Conservation (phyloP, 2,888 invertebrate genomes). For the Acheta domesticus region DNA sequence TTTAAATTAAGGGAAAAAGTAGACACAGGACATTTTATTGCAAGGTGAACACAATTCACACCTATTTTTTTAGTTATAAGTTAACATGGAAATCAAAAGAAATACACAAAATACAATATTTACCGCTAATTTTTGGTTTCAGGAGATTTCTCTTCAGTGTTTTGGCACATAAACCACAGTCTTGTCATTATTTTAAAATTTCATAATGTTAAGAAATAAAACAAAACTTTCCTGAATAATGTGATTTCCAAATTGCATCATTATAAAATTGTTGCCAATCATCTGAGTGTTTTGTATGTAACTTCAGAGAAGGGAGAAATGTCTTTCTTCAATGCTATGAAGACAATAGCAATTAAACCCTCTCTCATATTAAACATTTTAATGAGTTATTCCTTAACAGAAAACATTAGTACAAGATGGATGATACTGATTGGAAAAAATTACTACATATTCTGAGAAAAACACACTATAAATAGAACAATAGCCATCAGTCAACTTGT, state of each 20-base stretch:
- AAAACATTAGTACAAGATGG: too few species aligned
- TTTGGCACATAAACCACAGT: constrained; percentile 11
- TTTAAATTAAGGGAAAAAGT: neutral
- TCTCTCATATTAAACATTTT: too few species aligned
- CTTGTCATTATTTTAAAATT: neutral
- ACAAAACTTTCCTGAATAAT: too few species aligned
- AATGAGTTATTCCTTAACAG: too few species aligned
- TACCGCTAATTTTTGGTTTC: neutral
- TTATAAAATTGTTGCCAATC: too few species aligned
- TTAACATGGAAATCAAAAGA: neutral
- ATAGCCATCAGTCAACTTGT: constrained; percentile 18
- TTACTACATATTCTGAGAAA: neutral
- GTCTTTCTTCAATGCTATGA: too few species aligned
- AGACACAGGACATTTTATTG: neutral
- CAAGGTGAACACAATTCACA: neutral
- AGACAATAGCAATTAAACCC: too few species aligned
- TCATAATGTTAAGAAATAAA: too few species aligned
- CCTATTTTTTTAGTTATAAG: neutral
- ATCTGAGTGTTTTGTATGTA: too few species aligned
- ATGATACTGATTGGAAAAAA: too few species aligned
- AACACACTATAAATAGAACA: neutral
- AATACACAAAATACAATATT: neutral
- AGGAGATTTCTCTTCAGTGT: neutral
- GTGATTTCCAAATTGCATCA: too few species aligned
- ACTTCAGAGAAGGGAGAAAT: too few species aligned